A percentile compares a stretch with the other conserved stretches of the same genome.
phyloP scores from a whole-genome alignment of 2,888 invertebrate genomes.

The Salpingus planirostris region DNA sequence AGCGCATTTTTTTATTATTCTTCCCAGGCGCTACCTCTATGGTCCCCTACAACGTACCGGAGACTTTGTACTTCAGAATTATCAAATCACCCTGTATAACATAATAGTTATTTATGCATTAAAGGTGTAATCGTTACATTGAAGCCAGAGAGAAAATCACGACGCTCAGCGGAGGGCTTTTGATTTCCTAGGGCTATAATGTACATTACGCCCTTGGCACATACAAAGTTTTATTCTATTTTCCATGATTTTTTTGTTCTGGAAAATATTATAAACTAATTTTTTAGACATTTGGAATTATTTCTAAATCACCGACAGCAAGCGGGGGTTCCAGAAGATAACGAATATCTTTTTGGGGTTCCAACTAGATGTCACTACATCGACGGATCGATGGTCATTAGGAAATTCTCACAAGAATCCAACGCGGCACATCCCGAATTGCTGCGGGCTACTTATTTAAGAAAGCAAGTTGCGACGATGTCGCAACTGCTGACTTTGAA shows the following conservation, averaged over 20 bases:
- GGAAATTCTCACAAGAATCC: not conserved
- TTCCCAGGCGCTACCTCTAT: too few species aligned
- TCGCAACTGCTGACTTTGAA: slow-evolving; percentile 6
- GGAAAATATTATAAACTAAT: too few species aligned
- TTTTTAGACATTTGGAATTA: slow-evolving; percentile 1
- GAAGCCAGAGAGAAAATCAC: too few species aligned
- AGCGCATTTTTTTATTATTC: too few species aligned
- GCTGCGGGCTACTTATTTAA: slow-evolving; percentile 17
- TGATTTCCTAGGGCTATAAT: not conserved
- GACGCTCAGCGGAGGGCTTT: too few species aligned
- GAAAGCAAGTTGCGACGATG: slow-evolving; percentile 8
- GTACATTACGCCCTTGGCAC: not conserved
- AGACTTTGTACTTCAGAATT: too few species aligned
- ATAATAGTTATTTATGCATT: too few species aligned
- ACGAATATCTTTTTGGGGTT: not conserved
- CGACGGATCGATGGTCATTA: not conserved
- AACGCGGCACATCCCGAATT: slow-evolving; percentile 1
- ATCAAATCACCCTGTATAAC: too few species aligned
- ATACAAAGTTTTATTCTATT: not conserved
- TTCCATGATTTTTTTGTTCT: not conserved
- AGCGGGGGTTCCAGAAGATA: not conserved
- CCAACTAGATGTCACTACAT: not conserved
- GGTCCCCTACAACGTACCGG: too few species aligned
- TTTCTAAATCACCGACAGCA: not conserved
- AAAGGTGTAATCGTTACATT: too few species aligned